phyloP scores from a whole-genome alignment of 2,797 vertebrate species.

The Hydrophis major region DNA sequence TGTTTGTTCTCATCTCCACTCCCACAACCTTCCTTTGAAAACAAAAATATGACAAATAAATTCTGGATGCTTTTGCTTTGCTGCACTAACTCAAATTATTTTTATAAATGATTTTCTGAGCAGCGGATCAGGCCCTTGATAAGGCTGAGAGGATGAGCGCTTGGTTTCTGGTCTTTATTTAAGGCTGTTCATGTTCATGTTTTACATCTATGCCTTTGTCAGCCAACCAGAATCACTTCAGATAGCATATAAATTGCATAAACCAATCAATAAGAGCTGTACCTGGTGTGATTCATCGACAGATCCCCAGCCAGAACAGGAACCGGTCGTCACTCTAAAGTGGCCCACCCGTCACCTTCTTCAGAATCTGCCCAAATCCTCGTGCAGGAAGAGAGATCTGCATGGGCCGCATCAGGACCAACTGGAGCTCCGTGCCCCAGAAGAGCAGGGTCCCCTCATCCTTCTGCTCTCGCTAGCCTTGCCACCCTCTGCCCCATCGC shows the following conservation, averaged over 20 bases:
- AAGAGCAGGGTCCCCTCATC: background rate
- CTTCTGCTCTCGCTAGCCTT: background rate
- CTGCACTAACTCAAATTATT: background rate
- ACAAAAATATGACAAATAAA: background rate
- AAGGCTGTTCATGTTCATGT: background rate
- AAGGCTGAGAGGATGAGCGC: background rate
- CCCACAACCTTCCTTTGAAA: background rate
- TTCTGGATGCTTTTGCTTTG: background rate
- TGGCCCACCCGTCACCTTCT: background rate
- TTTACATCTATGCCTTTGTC: background rate
- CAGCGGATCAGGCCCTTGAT: background rate
- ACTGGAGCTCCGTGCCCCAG: background rate
- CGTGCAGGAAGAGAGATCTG: background rate
- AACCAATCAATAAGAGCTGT: background rate
- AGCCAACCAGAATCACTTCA: background rate
- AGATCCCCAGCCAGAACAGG: background rate
- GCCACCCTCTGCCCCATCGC: conserved; percentile 20
- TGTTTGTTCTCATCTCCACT: background rate
- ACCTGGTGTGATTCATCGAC: background rate
- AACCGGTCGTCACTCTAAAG: too few relatives aligned
- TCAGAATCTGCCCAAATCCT: background rate
- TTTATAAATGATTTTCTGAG: background rate
- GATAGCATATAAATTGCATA: background rate
- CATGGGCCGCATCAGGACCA: background rate
- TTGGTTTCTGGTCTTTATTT: background rate